Evolutionary conservation across 2,888 invertebrate genomes (phyloP).

Genomic region (Galeopsomyia nigrocyanea): DNA sequence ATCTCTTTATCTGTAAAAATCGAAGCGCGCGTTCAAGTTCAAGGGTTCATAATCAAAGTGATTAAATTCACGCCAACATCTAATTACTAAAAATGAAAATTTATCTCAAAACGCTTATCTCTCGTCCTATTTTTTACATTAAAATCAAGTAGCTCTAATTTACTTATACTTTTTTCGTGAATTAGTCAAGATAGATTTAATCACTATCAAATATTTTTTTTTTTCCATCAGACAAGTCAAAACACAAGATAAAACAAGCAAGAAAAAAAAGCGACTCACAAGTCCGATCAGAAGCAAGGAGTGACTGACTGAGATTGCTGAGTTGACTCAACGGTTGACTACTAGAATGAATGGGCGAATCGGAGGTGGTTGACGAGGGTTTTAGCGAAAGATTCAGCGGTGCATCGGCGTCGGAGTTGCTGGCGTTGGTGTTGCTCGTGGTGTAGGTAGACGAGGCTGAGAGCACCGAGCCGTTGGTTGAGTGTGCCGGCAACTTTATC

Average conservation of each 20-base stretch:
- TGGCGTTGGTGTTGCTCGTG: constrained; percentile 63
- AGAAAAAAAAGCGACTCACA: constrained; percentile 67
- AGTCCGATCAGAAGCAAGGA: constrained; percentile 70
- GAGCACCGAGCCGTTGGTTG: constrained; percentile 67
- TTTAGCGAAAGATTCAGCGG: constrained; percentile 89
- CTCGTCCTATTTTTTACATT: neutral
- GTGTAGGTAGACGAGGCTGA: constrained; percentile 71
- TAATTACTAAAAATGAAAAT: neutral
- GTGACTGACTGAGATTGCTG: constrained; percentile 67
- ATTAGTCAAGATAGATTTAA: constrained; percentile 23
- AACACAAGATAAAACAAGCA: neutral
- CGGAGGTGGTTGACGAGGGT: constrained; percentile 70
- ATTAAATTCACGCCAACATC: too few species aligned
- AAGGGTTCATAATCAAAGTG: too few species aligned
- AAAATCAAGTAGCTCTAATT: too few species aligned
- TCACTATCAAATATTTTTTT: neutral
- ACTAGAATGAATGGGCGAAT: constrained; percentile 62
- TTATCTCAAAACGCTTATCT: neutral
- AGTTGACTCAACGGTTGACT: constrained; percentile 66
- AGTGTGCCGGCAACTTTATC: constrained; percentile 80
- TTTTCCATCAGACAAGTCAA: neutral
- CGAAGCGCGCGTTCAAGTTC: too few species aligned
- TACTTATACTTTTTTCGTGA: neutral
- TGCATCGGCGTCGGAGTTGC: constrained; percentile 76
- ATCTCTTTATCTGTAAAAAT: too few species aligned